phyloP scores from a whole-genome alignment of 1,140 invertebrate species.

The Drosophila trapezifrons region DNA sequence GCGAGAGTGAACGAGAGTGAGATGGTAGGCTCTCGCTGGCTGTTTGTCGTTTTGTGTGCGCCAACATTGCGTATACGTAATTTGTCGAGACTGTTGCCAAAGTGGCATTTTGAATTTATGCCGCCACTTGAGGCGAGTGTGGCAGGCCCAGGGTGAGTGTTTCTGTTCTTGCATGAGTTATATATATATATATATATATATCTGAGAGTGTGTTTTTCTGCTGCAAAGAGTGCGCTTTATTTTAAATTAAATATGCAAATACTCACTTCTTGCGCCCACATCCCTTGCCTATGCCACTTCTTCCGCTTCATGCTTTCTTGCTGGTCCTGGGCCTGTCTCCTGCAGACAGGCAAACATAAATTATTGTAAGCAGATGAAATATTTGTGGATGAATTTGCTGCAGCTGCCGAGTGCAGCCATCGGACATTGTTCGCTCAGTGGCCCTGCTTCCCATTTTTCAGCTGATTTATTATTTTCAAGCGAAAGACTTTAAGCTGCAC shows the following conservation, averaged over 20 bases:
- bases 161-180: conserved; percentile 19
- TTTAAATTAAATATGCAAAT: conserved; percentile 78
- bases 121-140: conserved; percentile 74
- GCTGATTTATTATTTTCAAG: conserved; percentile 32
- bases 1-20: conserved; percentile 7
- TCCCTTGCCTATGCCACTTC: conserved; percentile 4
- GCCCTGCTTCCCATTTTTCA: conserved; percentile 5
- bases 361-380: conserved; percentile 64
- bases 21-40: conserved; percentile 18
- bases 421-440: conserved; percentile 18
- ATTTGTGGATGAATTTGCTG: conserved; percentile 51
- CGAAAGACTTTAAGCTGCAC: conserved; percentile 31
- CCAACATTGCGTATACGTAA: conserved; percentile 74
- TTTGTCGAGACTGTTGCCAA: conserved; percentile 70
- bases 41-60: conserved; percentile 48
- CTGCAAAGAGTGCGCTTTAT: conserved; percentile 55
- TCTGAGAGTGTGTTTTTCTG: conserved; percentile 2
- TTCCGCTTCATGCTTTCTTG: conserved; percentile 18
- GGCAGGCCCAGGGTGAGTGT: conserved; percentile 40
- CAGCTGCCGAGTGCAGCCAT: conserved; percentile 47
- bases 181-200: neutral
- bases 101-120: conserved; percentile 81
- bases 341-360: conserved; percentile 66
- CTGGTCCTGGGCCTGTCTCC: conserved; percentile 24
- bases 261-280: conserved; percentile 27